Percentiles rank a stretch among this genome's conserved stretches.
Conservation (phyloP, 2,797 vertebrate genomes). For the Argya squamiceps region DNA sequence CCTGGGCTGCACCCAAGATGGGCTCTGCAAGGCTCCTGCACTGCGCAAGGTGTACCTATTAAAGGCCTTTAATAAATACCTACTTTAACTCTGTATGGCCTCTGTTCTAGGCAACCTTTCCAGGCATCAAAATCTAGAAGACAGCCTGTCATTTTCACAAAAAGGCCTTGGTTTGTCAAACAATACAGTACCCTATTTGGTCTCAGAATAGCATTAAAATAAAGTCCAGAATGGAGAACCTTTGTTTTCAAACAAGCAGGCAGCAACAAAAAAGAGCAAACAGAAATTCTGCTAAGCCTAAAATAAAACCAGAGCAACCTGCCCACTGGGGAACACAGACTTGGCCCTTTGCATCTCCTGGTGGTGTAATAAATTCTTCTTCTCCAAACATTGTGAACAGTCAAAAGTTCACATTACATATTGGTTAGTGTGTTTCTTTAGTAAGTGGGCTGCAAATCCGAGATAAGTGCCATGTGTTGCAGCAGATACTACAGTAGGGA, state of each 20-base stretch:
- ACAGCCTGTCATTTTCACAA: not conserved
- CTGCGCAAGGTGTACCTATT: no score
- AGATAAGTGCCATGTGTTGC: constrained; percentile 67
- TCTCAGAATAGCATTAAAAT: not conserved
- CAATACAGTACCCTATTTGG: not conserved
- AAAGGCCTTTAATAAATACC: not conserved
- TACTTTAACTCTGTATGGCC: not conserved
- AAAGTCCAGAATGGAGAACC: not conserved
- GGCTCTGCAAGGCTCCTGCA: not conserved
- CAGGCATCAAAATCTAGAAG: not conserved
- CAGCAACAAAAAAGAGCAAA: not conserved
- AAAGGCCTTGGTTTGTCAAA: not conserved
- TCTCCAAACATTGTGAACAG: not conserved
- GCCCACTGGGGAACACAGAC: not conserved
- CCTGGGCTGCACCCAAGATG: not conserved
- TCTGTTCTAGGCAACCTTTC: not conserved
- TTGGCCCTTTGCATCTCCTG: not conserved
- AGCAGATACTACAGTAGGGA: constrained; percentile 15
- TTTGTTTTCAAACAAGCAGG: not conserved
- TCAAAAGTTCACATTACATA: constrained; percentile 30
- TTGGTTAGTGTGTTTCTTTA: constrained; percentile 3
- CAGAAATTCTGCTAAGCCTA: not conserved
- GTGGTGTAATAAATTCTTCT: not conserved
- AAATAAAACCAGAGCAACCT: not conserved
- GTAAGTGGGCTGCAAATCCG: constrained; percentile 38